Conservation (phyloP, 1,140 invertebrate species). For the Drosophila teissieri region DNA sequence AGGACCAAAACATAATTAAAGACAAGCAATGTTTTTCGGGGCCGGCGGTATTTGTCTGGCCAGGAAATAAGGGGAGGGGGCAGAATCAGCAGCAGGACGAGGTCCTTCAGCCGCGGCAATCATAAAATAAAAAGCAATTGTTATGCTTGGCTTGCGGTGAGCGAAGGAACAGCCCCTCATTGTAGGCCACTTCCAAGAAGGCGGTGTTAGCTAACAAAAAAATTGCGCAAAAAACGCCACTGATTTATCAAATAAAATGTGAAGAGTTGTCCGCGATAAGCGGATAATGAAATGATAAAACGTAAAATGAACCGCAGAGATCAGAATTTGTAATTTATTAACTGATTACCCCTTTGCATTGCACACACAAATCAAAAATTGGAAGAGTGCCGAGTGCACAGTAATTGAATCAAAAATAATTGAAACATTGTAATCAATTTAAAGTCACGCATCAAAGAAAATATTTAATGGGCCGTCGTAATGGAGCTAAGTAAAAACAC, state of each 20-base stretch:
- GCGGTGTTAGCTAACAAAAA: constrained; percentile 7
- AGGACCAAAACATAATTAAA: constrained; percentile 73
- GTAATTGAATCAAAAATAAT: constrained; percentile 24
- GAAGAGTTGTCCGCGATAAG: constrained; percentile 4
- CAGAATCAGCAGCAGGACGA: neutral
- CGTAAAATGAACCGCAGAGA: neutral
- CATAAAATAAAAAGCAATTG: constrained; percentile 61
- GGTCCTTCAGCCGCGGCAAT: constrained; percentile 16
- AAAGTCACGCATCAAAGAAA: constrained; percentile 16
- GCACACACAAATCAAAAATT: constrained; percentile 8
- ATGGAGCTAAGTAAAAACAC: constrained; percentile 4
- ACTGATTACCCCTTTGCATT: constrained; percentile 23
- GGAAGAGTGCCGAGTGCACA: neutral
- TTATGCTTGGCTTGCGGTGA: constrained; percentile 48
- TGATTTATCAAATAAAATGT: constrained; percentile 24
- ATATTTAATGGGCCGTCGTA: constrained; percentile 15
- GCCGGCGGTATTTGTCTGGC: constrained; percentile 17
- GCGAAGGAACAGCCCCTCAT: neutral
- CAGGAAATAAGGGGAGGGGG: neutral
- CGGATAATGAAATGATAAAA: constrained; percentile 25
- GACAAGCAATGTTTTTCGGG: constrained; percentile 39
- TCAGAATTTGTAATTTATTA: constrained; percentile 35
- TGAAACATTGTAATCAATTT: constrained; percentile 31
- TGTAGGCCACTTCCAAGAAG: neutral
- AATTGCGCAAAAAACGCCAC: neutral